These are phyloP conservation scores for Elysia crispata DNA, from an alignment of 2,888 invertebrate species.

Conservation along the genomic window DNA sequence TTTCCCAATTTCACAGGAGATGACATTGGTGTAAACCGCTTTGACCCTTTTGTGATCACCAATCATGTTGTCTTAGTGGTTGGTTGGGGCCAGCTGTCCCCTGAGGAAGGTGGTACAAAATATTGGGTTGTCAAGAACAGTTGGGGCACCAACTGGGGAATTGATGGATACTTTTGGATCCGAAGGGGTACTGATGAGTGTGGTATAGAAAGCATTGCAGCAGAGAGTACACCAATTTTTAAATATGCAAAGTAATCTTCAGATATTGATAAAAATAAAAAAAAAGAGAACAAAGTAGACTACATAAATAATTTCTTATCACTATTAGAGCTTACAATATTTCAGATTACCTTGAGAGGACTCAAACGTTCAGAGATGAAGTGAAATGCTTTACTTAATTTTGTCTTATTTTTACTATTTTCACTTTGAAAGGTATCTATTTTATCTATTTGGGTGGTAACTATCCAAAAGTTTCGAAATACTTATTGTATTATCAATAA, in stretches of 20 bases:
- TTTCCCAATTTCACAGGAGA: background rate
- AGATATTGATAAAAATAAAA: too few relatives aligned
- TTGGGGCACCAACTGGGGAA: constrained; percentile 76
- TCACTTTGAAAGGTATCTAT: too few relatives aligned
- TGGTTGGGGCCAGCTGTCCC: constrained; percentile 76
- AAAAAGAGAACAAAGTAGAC: too few relatives aligned
- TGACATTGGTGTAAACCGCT: constrained; percentile 66
- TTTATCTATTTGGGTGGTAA: too few relatives aligned
- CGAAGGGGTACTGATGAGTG: constrained; percentile 76
- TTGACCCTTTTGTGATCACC: constrained; percentile 78
- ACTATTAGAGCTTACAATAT: too few relatives aligned
- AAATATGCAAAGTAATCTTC: constrained; percentile 38
- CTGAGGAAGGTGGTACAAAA: constrained; percentile 49
- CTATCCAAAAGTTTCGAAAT: too few relatives aligned
- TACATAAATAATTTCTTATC: too few relatives aligned
- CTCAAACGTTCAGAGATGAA: too few relatives aligned
- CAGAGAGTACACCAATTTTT: constrained; percentile 69
- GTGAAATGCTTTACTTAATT: too few relatives aligned
- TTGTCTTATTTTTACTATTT: too few relatives aligned
- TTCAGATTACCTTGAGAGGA: too few relatives aligned
- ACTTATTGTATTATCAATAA: too few relatives aligned
- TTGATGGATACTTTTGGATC: constrained; percentile 76
- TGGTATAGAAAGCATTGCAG: constrained; percentile 76
- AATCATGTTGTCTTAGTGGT: constrained; percentile 79
- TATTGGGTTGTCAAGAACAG: constrained; percentile 78